phyloP scores from a whole-genome alignment of 2,797 vertebrate species.

The Chelidonichthys spinosus region DNA sequence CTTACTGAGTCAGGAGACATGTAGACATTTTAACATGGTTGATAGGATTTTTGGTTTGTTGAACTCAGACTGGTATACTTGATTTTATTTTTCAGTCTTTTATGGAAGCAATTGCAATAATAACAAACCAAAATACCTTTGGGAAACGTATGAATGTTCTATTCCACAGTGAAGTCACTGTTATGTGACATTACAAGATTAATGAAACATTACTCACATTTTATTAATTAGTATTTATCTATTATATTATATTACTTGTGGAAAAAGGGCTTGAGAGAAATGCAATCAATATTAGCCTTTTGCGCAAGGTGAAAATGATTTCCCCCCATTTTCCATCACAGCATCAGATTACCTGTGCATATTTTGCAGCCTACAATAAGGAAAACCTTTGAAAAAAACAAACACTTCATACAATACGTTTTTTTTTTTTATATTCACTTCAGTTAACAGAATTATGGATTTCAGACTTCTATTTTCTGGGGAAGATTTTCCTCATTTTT shows the following conservation, averaged over 20 bases:
- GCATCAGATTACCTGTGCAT: constrained; percentile 18
- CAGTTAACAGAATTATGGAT: constrained; percentile 45
- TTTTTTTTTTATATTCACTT: constrained; percentile 32
- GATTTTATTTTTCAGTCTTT: constrained; percentile 30
- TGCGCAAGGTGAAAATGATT: constrained; percentile 2
- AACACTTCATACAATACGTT: neutral
- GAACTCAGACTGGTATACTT: constrained; percentile 10
- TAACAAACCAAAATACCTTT: neutral
- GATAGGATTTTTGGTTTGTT: neutral
- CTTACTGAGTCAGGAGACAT: constrained; percentile 5
- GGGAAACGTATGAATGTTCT: neutral
- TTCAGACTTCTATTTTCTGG: constrained; percentile 42
- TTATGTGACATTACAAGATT: neutral
- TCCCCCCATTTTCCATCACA: neutral
- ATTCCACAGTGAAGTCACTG: neutral
- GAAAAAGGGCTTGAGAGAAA: neutral
- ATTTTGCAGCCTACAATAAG: constrained; percentile 6
- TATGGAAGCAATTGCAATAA: constrained; percentile 9
- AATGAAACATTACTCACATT: neutral
- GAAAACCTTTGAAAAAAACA: neutral
- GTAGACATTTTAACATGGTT: neutral
- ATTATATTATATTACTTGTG: neutral
- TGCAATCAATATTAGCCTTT: neutral
- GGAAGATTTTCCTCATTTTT: constrained; percentile 29
- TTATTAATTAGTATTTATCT: neutral